phyloP scores from a whole-genome alignment of 2,888 invertebrate species.

The Apodemia mormo region DNA sequence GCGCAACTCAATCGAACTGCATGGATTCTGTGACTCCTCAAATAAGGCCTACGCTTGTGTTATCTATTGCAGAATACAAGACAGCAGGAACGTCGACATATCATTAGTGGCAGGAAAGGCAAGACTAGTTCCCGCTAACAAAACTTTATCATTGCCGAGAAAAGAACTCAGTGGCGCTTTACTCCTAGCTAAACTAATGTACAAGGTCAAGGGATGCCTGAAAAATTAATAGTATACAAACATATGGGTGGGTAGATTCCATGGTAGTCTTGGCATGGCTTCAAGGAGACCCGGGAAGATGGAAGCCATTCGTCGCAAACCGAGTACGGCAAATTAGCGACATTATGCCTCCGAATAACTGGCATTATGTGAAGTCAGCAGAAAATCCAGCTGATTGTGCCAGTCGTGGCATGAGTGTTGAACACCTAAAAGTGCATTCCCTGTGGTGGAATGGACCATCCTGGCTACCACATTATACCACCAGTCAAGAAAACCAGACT shows the following conservation, averaged over 20 bases:
- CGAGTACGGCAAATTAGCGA: too few species aligned
- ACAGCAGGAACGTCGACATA: background rate
- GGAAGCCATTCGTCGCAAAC: too few species aligned
- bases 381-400: background rate
- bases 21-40: background rate
- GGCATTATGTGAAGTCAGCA: background rate
- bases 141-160: slow-evolving; percentile 11
- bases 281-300: background rate
- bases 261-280: background rate
- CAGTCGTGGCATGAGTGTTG: background rate
- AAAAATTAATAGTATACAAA: background rate
- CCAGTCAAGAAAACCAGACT: background rate
- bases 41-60: background rate
- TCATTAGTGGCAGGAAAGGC: slow-evolving; percentile 8
- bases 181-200: background rate
- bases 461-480: background rate
- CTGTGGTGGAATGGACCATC: background rate
- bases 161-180: slow-evolving; percentile 3
- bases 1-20: background rate
- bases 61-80: background rate
- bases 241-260: background rate
- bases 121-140: slow-evolving; percentile 3
- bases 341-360: background rate
- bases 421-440: background rate
- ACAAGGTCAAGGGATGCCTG: background rate